These are phyloP conservation scores for Aldabrachelys gigantea DNA, from an alignment of 2,113 vertebrate genomes.

Conservation along the genomic window DNA sequence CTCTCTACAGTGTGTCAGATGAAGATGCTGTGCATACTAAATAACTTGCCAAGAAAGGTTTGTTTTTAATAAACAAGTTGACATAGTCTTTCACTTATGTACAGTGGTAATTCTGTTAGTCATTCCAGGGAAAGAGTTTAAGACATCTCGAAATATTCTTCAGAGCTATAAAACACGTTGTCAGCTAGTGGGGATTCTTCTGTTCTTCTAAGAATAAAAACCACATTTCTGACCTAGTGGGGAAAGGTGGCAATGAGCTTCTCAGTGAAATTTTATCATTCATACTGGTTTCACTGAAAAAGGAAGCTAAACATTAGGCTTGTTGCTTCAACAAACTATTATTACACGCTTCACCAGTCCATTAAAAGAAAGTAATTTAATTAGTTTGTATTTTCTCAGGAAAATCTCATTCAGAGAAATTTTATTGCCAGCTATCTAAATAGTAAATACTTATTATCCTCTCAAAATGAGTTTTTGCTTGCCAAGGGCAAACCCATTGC, in stretches of 20 bases:
- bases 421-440: conserved; percentile 86
- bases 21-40: background rate
- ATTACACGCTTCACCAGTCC: conserved; percentile 85
- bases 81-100: background rate
- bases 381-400: conserved; percentile 84
- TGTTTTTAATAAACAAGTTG: background rate
- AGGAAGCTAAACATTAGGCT: conserved; percentile 43
- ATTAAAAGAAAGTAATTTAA: conserved; percentile 90
- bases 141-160: background rate
- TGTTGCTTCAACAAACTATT: conserved; percentile 77
- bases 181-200: background rate
- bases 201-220: background rate
- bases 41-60: background rate
- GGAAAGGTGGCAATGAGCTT: background rate
- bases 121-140: background rate
- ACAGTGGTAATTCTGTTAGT: rapidly evolving
- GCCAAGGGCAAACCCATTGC: conserved; percentile 83
- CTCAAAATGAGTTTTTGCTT: conserved; percentile 84
- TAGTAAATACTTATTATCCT: conserved; percentile 88
- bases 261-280: conserved; percentile 6
- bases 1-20: background rate
- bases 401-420: conserved; percentile 89
- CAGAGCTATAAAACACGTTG: background rate
- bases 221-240: rapidly evolving
- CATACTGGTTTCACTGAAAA: conserved; percentile 32